These are phyloP conservation scores for Gnatocerus cornutus DNA, from an alignment of 2,888 invertebrate species.

Conservation along the genomic window DNA sequence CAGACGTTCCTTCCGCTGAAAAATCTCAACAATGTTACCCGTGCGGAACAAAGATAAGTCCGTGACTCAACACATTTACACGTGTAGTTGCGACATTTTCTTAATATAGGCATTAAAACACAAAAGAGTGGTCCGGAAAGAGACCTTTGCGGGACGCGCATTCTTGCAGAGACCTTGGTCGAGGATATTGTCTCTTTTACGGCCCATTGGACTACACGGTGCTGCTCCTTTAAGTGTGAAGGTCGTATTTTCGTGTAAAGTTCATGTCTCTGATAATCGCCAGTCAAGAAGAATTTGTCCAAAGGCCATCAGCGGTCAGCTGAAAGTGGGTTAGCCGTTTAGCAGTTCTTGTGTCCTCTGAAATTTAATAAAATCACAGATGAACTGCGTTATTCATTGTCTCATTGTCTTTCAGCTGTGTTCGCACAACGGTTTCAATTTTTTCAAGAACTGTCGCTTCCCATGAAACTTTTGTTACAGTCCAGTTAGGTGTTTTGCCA, in stretches of 20 bases:
- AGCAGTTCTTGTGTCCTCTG: no score
- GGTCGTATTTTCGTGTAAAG: slow-evolving; percentile 8
- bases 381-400: background rate
- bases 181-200: slow-evolving; percentile 28
- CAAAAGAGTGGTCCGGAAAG: slow-evolving; percentile 1
- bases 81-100: background rate
- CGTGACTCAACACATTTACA: slow-evolving; percentile 2
- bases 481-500: background rate
- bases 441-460: slow-evolving; percentile 6
- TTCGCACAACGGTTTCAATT: slow-evolving; percentile 7
- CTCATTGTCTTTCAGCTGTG: slow-evolving; percentile 5
- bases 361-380: no score
- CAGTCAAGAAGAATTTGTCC: slow-evolving; percentile 9
- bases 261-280: background rate
- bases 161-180: slow-evolving; percentile 15
- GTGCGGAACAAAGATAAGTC: background rate
- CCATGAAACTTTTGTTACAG: background rate
- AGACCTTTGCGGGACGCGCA: slow-evolving; percentile 9
- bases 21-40: no score
- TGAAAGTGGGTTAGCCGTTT: slow-evolving; percentile 20
- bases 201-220: slow-evolving; percentile 1
- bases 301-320: slow-evolving; percentile 13
- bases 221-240: slow-evolving; percentile 21
- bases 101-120: background rate
- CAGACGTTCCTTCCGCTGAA: background rate